Evolutionary conservation across 2,888 invertebrate species (phyloP).

Genomic region (Cartodere bifasciata): DNA sequence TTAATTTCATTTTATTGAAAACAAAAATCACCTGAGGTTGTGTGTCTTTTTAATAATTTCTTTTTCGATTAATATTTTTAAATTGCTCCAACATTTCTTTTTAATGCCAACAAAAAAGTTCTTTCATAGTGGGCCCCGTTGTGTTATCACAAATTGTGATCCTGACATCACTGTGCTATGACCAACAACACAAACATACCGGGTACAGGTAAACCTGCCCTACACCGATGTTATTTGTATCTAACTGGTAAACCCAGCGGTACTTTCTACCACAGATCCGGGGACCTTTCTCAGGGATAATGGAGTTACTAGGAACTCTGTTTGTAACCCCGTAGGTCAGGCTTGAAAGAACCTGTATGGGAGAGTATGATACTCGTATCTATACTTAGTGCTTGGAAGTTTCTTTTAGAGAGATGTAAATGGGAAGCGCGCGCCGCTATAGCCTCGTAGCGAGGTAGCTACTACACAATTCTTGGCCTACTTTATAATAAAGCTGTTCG

Average conservation of each 20-base stretch:
- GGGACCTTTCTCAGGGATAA: constrained; percentile 41
- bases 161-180: constrained; percentile 29
- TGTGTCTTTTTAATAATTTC: no score
- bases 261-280: constrained; percentile 41
- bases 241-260: constrained; percentile 32
- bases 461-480: no score
- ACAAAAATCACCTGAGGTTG: no score
- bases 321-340: constrained; percentile 33
- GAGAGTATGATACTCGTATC: not conserved
- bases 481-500: no score
- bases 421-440: no score
- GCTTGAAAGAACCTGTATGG: constrained; percentile 27
- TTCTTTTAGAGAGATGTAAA: not conserved
- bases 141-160: constrained; percentile 23
- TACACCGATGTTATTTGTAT: constrained; percentile 26
- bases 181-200: constrained; percentile 28
- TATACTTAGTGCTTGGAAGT: not conserved
- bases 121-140: constrained; percentile 32
- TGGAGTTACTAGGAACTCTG: constrained; percentile 33
- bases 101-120: no score
- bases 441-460: no score
- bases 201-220: constrained; percentile 24
- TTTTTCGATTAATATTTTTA: no score
- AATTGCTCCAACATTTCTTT: no score
- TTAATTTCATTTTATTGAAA: no score